These are phyloP conservation scores for Anguilla anguilla DNA, from an alignment of 2,797 vertebrate genomes.

Conservation along the genomic window DNA sequence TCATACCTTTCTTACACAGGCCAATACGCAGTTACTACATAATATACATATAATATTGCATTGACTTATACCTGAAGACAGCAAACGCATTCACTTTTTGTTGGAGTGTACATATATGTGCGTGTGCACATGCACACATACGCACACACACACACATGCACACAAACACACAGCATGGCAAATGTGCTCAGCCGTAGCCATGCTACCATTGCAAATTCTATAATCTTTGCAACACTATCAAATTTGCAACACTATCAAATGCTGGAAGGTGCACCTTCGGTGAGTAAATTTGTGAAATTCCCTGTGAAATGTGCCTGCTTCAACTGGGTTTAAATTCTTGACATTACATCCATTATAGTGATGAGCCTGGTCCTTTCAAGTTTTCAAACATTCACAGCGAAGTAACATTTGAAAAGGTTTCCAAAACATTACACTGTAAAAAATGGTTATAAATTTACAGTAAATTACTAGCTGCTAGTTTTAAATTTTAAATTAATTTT, in stretches of 20 bases:
- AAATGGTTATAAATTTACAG: too few relatives aligned
- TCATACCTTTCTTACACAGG: conserved; percentile 33
- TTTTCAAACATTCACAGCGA: background rate
- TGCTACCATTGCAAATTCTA: background rate
- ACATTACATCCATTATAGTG: background rate
- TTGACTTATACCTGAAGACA: background rate
- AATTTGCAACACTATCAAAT: background rate
- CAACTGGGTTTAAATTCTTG: background rate
- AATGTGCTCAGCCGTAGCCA: conserved; percentile 33
- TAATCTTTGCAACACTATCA: background rate
- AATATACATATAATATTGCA: background rate
- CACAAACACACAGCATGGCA: conserved; percentile 43
- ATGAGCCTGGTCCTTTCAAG: background rate
- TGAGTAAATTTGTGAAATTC: background rate
- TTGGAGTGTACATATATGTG: background rate
- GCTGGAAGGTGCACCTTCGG: background rate
- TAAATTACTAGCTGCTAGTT: too few relatives aligned
- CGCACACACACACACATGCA: conserved; percentile 14
- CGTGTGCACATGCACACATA: too few relatives aligned
- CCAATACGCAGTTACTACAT: conserved; percentile 3
- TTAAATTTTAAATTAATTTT: too few relatives aligned
- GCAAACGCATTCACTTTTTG: background rate
- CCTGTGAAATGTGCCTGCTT: background rate
- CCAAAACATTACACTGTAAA: background rate
- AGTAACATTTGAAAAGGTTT: background rate